Percentiles rank a stretch among this genome's conserved stretches.
phyloP scores from a whole-genome alignment of 2,797 vertebrate genomes.

The Sebastes glaucus region DNA sequence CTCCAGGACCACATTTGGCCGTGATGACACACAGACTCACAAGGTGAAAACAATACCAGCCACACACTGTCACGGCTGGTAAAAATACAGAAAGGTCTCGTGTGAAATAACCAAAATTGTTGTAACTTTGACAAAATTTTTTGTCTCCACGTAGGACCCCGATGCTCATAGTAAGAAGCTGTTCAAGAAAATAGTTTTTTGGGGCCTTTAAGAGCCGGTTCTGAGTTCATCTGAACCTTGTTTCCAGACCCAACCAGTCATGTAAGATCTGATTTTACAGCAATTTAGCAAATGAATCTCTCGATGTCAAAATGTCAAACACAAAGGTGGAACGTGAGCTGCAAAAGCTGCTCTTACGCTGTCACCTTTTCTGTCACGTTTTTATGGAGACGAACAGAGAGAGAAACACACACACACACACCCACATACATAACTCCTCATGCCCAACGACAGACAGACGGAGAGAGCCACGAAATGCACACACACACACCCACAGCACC shows the following conservation, averaged over 20 bases:
- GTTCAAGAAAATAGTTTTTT: too few species aligned
- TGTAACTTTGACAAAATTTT: neutral
- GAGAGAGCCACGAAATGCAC: constrained; percentile 17
- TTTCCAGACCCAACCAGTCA: neutral
- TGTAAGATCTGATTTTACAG: neutral
- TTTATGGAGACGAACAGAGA: constrained; percentile 12
- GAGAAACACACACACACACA: neutral
- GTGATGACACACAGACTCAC: neutral
- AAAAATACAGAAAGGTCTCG: neutral
- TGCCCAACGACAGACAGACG: constrained; percentile 18
- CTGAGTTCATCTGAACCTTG: neutral
- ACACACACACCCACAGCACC: constrained; percentile 4
- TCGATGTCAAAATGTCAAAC: neutral
- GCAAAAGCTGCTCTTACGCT: constrained; percentile 7
- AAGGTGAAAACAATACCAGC: neutral
- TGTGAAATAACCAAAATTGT: neutral
- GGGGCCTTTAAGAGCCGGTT: neutral
- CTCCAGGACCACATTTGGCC: neutral
- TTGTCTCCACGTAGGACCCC: neutral
- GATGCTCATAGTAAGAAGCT: neutral
- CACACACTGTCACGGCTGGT: neutral
- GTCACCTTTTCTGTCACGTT: constrained; percentile 4
- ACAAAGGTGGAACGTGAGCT: neutral
- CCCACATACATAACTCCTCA: neutral
- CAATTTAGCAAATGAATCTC: constrained; percentile 5